Percentiles rank a stretch among this genome's conserved stretches.
Conservation (phyloP, 2,888 invertebrate genomes). For the Serrognathus titanus region DNA sequence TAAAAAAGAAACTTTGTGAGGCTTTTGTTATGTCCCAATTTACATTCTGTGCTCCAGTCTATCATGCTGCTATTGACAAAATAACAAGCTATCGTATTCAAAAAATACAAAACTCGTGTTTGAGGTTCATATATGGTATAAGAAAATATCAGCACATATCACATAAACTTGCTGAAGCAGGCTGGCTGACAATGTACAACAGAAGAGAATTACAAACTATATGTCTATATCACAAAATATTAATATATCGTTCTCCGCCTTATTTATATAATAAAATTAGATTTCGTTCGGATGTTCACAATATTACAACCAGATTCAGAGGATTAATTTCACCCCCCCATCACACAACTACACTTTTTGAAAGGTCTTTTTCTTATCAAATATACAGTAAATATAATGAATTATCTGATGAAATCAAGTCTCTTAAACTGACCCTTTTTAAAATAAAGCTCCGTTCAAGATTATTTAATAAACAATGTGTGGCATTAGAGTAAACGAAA, state of each 20-base stretch:
- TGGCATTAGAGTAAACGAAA: too few relatives aligned
- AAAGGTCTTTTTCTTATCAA: too few relatives aligned
- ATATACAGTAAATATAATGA: too few relatives aligned
- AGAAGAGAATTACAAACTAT: neutral
- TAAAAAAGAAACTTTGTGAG: neutral
- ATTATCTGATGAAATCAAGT: too few relatives aligned
- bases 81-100: neutral
- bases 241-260: neutral
- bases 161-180: neutral
- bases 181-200: neutral
- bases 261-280: too few relatives aligned
- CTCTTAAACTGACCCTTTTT: too few relatives aligned
- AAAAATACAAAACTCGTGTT: conserved; percentile 3
- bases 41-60: conserved; percentile 1
- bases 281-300: too few relatives aligned
- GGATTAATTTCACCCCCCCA: too few relatives aligned
- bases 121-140: neutral
- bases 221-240: neutral
- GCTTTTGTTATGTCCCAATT: neutral
- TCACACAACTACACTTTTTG: too few relatives aligned
- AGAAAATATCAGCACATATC: conserved; percentile 2
- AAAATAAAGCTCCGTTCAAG: too few relatives aligned
- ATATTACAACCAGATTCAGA: too few relatives aligned
- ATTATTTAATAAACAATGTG: too few relatives aligned
- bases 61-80: neutral